Base-by-base conservation (phyloP, 1,140 invertebrate species). In the Megalonaias nervosa region DNA sequence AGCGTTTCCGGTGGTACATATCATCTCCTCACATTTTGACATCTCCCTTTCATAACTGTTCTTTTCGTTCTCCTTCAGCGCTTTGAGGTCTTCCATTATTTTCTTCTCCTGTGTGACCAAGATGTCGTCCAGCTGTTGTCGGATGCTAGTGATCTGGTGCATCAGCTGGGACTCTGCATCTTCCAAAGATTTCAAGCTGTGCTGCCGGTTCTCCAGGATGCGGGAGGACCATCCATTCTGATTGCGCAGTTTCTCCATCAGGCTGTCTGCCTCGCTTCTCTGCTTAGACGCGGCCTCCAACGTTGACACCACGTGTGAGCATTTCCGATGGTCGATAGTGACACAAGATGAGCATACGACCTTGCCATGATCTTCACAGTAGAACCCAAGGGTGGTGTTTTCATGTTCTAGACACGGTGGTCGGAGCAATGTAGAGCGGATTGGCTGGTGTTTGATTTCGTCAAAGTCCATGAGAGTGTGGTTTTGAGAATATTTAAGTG, bases 181-280 rank as follows among this genome's bases (percentile, higher is more conserved):
- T 70, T 82, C 77, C 4, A 82, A 67, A 9, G 74, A 60, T 31
- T 79, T 79, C 48, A 79, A 58, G 62, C 81, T 77, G 23, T 82
- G 81, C 48, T 82, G 77, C 26, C 81, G 71, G 62, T 79, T 82
- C 21, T 82, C 81, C 77, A 82, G 76, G 15, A 82, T 79, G 38
- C 81, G 74, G 13, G 71, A 77, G 17, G 81, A 82, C 81, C 81
- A 82, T 16, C 77, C 81, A 26, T 78, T 79, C 55, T 79, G 77
- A 23, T 82, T 74, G 26, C 71, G 67, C 38, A 82, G 67, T 26
- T 82, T 82, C 21, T 82, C 81, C 3, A 77, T 77, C n/a, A 82
- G 31, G 11, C 21, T 60, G 23, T 76, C 74, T 9, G 70, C 77
- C 56, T 82, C 77, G 23, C 77, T 67, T 60, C 75, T 79, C 21